Evolutionary conservation across 2,113 vertebrate species (phyloP).

Genomic region (Sceloporus tristichus): DNA sequence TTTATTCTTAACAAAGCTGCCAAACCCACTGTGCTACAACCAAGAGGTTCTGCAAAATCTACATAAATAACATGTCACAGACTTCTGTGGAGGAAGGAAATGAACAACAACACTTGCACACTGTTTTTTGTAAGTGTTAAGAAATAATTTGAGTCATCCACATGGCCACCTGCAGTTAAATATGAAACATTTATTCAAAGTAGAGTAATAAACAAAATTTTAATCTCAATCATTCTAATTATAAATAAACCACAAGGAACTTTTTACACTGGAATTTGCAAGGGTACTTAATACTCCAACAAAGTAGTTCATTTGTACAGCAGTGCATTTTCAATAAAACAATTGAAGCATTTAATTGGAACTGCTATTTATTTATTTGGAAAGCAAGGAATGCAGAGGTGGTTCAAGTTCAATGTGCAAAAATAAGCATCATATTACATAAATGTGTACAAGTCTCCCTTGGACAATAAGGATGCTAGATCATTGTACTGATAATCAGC

Average conservation of each 20-base stretch:
- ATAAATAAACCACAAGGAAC: constrained; percentile 50
- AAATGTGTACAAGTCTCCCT: constrained; percentile 19
- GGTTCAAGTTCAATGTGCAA: not conserved
- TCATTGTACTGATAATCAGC: not conserved
- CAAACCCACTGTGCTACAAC: not conserved
- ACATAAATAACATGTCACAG: not conserved
- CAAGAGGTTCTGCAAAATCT: constrained; percentile 9
- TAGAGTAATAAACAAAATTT: constrained; percentile 55
- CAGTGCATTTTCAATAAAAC: constrained; percentile 52
- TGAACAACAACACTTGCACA: not conserved
- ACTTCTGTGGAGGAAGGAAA: not conserved
- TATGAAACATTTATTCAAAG: constrained; percentile 59
- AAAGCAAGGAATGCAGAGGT: constrained; percentile 40
- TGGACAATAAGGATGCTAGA: constrained; percentile 21
- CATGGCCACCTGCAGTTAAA: constrained; percentile 53
- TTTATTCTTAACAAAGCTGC: constrained; percentile 20
- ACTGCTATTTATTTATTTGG: constrained; percentile 56
- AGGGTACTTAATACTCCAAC: constrained; percentile 33
- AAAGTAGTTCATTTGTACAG: constrained; percentile 47
- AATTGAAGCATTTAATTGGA: constrained; percentile 64
- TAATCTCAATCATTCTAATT: constrained; percentile 55
- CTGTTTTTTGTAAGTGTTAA: constrained; percentile 1
- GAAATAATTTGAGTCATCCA: constrained; percentile 43
- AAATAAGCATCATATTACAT: constrained; percentile 12
- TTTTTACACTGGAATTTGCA: constrained; percentile 29